Conservation (phyloP, 2,113 vertebrate genomes). For the Oryzias celebensis region DNA sequence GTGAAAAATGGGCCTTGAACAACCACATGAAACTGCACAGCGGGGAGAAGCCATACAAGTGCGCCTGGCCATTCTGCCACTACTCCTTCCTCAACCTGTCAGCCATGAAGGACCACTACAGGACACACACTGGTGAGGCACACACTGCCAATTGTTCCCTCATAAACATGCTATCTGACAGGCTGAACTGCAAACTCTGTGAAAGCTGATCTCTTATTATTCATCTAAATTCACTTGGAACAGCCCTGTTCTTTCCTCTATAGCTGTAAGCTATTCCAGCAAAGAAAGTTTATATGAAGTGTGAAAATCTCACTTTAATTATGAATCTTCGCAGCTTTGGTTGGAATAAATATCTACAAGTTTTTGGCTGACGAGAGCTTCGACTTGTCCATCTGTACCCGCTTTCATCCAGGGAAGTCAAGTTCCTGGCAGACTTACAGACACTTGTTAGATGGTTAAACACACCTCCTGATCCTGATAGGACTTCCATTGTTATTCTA, state of each 20-base stretch:
- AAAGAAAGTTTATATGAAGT: constrained; percentile 61
- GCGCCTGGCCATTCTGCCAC: constrained; percentile 94
- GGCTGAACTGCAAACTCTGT: constrained; percentile 26
- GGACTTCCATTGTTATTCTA: constrained; percentile 29
- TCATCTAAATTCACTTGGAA: constrained; percentile 48
- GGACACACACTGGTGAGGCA: constrained; percentile 94
- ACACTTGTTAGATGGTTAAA: constrained; percentile 35
- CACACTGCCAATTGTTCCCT: constrained; percentile 6
- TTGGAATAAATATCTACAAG: constrained; percentile 58
- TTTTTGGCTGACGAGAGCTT: constrained; percentile 57
- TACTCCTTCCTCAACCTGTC: constrained; percentile 97
- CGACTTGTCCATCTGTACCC: constrained; percentile 64
- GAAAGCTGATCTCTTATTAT: constrained; percentile 9
- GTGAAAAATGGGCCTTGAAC: constrained; percentile 98
- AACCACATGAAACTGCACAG: constrained; percentile 99
- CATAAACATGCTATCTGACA: constrained; percentile 32
- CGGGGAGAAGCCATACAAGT: constrained; percentile 95
- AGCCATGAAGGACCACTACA: constrained; percentile 97
- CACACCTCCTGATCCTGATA: constrained; percentile 39
- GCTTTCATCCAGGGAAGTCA: constrained; percentile 59
- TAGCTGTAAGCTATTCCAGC: constrained; percentile 37
- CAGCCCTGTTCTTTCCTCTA: constrained; percentile 47
- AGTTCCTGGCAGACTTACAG: constrained; percentile 46
- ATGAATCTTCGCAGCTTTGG: constrained; percentile 71
- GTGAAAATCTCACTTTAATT: constrained; percentile 74